Evolutionary conservation across 2,888 invertebrate genomes (phyloP), one percentile per base, ranked within the genome.

Genomic region (Hetaerina titia): DNA sequence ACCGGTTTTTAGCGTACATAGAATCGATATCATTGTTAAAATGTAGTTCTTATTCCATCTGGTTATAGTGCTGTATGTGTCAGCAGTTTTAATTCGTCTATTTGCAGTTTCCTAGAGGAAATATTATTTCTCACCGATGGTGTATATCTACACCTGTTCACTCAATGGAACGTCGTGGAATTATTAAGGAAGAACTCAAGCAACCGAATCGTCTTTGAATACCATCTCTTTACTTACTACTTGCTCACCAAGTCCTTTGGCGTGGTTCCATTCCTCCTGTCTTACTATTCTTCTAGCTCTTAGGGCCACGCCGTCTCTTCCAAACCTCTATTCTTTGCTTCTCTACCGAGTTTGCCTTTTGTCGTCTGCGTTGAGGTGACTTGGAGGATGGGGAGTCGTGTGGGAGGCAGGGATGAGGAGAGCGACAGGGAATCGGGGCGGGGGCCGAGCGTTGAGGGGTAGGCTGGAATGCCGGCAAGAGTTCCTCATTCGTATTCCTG

Each of bases 401-500:
- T n/a, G 89, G 45, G 81, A 31, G 13, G 9, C 17, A 25, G 31
- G 81, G 31, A 22, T 81, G 81, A n/a, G 25, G 87, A 8, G 87
- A 7, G 45, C n/a, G 9, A 19, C 19, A 19, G 15, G 9, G 63
- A 13, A 15, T 15, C 17, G 17, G 89, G 15, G 89, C 13, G 58
- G 60, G 25, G 4, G 63, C 22, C 0, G 9, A 45, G 63, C 63
- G 63, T 89, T 15, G 90, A 90, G 19, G 25, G 64, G 45, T 63
- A 45, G 6, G n/a, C 22, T 60, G 60, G 45, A 64, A 90, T 64
- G 90, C 63, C 60, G 69, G 92, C 64, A 92, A 22, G 92, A 74
- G 69, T 92, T n/a, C 69, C 92, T 92, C 92, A 92, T 92, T 92
- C 92, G 92, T 92, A 92, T 92, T 64, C 92, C 56, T 56, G 92